phyloP scores from a whole-genome alignment of 2,797 vertebrate genomes.

The Onychomys arenicola region DNA sequence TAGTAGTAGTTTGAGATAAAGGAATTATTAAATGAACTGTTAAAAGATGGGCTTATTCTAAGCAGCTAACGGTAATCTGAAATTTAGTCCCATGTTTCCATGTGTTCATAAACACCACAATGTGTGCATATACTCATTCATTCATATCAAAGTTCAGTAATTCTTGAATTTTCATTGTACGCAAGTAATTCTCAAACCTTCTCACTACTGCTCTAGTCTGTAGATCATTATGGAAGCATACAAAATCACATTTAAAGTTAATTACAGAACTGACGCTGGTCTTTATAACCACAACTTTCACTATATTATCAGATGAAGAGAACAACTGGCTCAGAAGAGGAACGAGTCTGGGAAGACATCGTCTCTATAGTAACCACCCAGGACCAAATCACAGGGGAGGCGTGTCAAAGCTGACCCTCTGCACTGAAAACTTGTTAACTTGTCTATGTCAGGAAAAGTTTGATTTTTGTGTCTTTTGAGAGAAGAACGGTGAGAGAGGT shows the following conservation, averaged over 20 bases:
- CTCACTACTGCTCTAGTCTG: neutral
- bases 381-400: neutral
- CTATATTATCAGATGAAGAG: slow-evolving; percentile 18
- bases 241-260: slow-evolving; percentile 17
- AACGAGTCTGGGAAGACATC: neutral
- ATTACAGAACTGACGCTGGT: neutral
- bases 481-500: neutral
- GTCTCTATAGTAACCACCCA: neutral
- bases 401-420: neutral
- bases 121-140: neutral
- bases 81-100: neutral
- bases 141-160: slow-evolving; percentile 35
- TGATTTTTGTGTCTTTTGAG: neutral
- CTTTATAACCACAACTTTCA: slow-evolving; percentile 7
- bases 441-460: neutral
- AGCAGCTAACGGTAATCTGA: neutral
- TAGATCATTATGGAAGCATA: slow-evolving; percentile 21
- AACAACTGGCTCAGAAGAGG: neutral
- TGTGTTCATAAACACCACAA: neutral
- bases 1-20: neutral
- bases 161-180: slow-evolving; percentile 28
- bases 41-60: slow-evolving; percentile 22
- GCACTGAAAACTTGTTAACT: neutral
- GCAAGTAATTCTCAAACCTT: neutral
- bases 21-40: neutral